A percentile compares a stretch with the other conserved stretches of the same genome.
Evolutionary conservation across 2,888 invertebrate species (phyloP).

Genomic region (Cremastinae sp.): DNA sequence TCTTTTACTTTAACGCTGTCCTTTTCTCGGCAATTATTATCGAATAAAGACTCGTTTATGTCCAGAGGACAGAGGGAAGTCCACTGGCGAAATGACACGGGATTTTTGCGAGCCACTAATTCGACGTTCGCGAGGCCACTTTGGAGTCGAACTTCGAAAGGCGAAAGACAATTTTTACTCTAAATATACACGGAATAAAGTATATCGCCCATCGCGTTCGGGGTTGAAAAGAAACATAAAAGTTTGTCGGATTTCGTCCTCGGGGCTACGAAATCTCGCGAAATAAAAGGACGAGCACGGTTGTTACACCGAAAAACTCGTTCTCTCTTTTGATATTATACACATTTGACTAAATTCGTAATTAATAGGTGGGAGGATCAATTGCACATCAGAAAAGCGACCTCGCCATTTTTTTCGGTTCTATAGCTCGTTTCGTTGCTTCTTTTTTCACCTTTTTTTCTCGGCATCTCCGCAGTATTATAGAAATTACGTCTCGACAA

Average conservation of each 20-base stretch:
- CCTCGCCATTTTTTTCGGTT: background rate
- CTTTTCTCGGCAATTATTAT: conserved; percentile 74
- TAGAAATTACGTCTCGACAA: conserved; percentile 61
- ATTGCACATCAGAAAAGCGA: conserved; percentile 12
- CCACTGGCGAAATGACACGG: conserved; percentile 73
- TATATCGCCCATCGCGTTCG: background rate
- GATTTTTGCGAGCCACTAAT: conserved; percentile 65
- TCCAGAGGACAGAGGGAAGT: conserved; percentile 4
- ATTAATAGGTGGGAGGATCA: conserved; percentile 60
- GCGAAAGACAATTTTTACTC: background rate
- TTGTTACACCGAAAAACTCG: conserved; percentile 45
- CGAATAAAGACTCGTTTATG: conserved; percentile 77
- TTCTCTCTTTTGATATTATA: conserved; percentile 51
- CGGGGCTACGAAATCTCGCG: conserved; percentile 50
- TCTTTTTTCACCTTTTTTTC: background rate
- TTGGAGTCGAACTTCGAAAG: too few relatives aligned
- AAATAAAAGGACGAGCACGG: conserved; percentile 35
- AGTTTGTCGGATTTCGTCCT: conserved; percentile 43
- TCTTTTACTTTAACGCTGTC: conserved; percentile 40
- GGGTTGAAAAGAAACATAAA: conserved; percentile 9
- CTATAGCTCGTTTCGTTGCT: background rate
- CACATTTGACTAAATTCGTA: conserved; percentile 62
- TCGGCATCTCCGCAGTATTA: too few relatives aligned
- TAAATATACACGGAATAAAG: background rate
- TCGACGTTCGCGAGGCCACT: conserved; percentile 42